A percentile compares a stretch with the other conserved stretches of the same genome.
These are phyloP conservation scores for Oreochromis niloticus DNA, from an alignment of 2,113 vertebrate genomes.

Conservation along the genomic window DNA sequence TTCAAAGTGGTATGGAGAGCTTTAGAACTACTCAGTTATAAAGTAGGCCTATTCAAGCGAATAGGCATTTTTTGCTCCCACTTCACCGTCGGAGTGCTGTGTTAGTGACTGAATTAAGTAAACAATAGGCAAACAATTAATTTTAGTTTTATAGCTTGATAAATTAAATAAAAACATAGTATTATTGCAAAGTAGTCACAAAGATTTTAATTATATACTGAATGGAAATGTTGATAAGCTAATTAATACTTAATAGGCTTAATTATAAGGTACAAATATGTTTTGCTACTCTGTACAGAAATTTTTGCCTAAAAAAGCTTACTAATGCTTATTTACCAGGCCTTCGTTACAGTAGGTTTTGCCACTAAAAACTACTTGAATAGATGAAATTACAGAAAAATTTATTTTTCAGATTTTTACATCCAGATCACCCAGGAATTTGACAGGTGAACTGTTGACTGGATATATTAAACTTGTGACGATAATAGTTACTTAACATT, in stretches of 20 bases:
- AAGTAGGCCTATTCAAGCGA: background rate
- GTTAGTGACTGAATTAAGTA: background rate
- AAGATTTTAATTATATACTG: background rate
- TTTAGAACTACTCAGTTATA: background rate
- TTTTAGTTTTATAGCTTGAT: background rate
- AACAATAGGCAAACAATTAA: background rate
- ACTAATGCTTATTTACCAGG: accelerated
- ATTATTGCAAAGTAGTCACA: background rate
- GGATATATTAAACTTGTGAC: accelerated
- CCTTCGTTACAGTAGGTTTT: accelerated
- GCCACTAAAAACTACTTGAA: background rate
- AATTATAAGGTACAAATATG: background rate
- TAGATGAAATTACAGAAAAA: background rate
- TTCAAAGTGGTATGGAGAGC: background rate
- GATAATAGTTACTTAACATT: background rate
- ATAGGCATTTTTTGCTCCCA: background rate
- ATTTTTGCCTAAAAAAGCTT: background rate
- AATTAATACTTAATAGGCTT: background rate
- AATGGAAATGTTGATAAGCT: background rate
- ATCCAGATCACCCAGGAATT: background rate
- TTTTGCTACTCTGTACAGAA: background rate
- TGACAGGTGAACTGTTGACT: background rate
- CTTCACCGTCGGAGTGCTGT: accelerated
- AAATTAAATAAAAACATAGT: background rate
- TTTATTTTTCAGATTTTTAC: background rate